phyloP scores from a whole-genome alignment of 2,888 invertebrate species.

The Nematopogon swammerdamellus region DNA sequence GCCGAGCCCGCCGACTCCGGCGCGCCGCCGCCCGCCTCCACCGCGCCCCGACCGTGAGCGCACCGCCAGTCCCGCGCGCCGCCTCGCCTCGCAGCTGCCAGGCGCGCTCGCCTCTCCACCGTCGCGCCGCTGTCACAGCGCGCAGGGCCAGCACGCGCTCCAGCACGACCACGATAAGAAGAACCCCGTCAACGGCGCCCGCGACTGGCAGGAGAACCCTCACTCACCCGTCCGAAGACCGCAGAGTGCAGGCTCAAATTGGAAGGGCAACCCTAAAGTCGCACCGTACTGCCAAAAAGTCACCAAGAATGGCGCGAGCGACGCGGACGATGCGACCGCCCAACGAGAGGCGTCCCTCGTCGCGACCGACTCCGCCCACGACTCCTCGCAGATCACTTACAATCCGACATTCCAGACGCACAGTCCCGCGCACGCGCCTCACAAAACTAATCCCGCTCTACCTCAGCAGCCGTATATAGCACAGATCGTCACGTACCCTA shows the following conservation, averaged over 20 bases:
- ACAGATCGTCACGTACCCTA: conserved; percentile 46
- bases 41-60: conserved; percentile 32
- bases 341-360: conserved; percentile 24
- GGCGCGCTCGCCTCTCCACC: conserved; percentile 24
- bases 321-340: conserved; percentile 23
- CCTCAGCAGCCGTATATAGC: conserved; percentile 45
- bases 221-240: conserved; percentile 43
- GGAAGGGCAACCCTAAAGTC: conserved; percentile 45
- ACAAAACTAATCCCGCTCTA: conserved; percentile 12
- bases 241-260: conserved; percentile 40
- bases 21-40: conserved; percentile 29
- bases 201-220: conserved; percentile 31
- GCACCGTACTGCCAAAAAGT: conserved; percentile 37
- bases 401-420: conserved; percentile 54
- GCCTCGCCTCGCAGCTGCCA: conserved; percentile 10
- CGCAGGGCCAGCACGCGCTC: conserved; percentile 31
- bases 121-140: conserved; percentile 35
- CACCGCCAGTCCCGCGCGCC: conserved; percentile 30
- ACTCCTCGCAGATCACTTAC: conserved; percentile 44
- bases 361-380: conserved; percentile 25
- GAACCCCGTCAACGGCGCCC: conserved; percentile 28
- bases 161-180: conserved; percentile 22
- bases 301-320: conserved; percentile 35
- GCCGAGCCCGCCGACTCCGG: conserved; percentile 34
- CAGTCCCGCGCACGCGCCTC: conserved; percentile 43